Base-by-base conservation (phyloP, 2,888 invertebrate species). In the Thysanoteuthis rhombus region DNA sequence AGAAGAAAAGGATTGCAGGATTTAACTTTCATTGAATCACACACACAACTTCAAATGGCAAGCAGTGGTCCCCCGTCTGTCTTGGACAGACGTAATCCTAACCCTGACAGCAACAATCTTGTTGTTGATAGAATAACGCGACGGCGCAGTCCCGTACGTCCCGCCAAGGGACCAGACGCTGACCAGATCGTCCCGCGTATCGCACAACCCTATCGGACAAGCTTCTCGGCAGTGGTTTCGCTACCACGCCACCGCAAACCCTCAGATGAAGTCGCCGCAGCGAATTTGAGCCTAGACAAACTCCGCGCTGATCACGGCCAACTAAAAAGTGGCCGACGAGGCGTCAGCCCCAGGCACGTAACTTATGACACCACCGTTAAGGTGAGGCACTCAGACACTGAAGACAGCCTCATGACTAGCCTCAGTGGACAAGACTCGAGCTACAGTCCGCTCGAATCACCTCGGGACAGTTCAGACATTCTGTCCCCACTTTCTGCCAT, bases 161-260 rank as follows among this genome's bases (percentile, higher is more conserved):
- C n/a, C 93, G 93, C 89, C 93, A 91, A 32, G 94, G 94, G 42
- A 93, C 92, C 94, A 47, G 94, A 94, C 5, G 94, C 95, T 42
- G 95, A 95, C 10, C 94, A 95, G 25, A 94, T 96, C 1, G 94
- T 94, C 36, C 94, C 95, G 39, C 94, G 95, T 42, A 95, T 96
- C 90, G 94, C 96, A 0, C 96, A 96, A 94, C 96, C 96, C 0
- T 96, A 96, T 94, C 95, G 96, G 58, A 96, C 96, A 58, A 96
- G 96, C 93, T 96, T 96, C 94, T 96, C 96, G 93, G 96, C 96
- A 1, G 95, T 96, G 40, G 95, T 95, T n/a, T 95, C 95, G 4
- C 96, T 94, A 96, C 96, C 0, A 94, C 95, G 0, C 95, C 95
- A 75, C 96, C 95, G 94, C 94, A 96, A 52, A 95, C 95, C 93